Percentiles rank a stretch among this genome's conserved stretches.
These are phyloP conservation scores for Eristalis arbustorum DNA, from an alignment of 2,888 invertebrate species.

Conservation along the genomic window DNA sequence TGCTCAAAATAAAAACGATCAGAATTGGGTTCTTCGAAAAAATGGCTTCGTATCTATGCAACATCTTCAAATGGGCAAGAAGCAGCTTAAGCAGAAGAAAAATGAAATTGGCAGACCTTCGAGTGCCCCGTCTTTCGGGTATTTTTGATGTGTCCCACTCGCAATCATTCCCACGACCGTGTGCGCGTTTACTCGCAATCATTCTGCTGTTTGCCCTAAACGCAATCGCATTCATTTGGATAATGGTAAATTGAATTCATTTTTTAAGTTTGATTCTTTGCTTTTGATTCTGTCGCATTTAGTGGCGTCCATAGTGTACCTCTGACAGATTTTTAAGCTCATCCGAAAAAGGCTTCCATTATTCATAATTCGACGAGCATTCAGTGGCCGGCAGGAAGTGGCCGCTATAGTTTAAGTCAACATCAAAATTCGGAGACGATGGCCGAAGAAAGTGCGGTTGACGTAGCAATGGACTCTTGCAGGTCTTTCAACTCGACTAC, in stretches of 20 bases:
- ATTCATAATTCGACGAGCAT: too few species aligned
- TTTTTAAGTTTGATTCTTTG: too few species aligned
- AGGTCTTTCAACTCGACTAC: too few species aligned
- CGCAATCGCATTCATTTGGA: neutral
- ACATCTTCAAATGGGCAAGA: neutral
- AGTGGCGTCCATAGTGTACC: too few species aligned
- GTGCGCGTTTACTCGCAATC: neutral
- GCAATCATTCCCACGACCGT: neutral
- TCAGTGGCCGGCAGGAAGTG: too few species aligned
- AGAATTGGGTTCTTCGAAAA: neutral
- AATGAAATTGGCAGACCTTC: neutral
- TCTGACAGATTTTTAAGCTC: neutral
- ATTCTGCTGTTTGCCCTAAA: neutral
- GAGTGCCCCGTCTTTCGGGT: neutral
- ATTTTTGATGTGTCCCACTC: neutral
- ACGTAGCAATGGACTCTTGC: too few species aligned
- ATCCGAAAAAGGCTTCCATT: too few species aligned
- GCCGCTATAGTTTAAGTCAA: too few species aligned
- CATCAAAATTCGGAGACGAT: too few species aligned
- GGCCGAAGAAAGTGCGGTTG: too few species aligned
- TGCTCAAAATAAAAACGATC: neutral
- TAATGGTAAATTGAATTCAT: neutral
- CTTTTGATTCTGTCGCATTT: too few species aligned
- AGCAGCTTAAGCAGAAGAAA: neutral
- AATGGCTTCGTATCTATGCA: neutral